Conservation (phyloP, 2,797 vertebrate genomes). For the Dromococcyx pavoninus region DNA sequence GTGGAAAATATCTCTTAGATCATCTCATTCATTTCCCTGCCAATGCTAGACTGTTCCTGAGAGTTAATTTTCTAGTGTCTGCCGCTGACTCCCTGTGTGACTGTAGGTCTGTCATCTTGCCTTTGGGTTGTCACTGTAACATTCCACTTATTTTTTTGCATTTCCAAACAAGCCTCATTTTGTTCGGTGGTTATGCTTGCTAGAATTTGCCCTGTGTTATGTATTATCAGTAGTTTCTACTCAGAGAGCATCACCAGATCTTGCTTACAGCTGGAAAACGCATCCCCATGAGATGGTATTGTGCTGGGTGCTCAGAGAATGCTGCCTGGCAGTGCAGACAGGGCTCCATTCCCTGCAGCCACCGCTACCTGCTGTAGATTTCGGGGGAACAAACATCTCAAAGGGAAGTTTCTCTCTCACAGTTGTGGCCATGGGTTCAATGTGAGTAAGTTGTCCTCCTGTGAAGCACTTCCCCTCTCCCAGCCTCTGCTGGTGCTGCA, state of each 20-base stretch:
- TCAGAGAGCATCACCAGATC: background rate
- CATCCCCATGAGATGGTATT: background rate
- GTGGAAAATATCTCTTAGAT: constrained; percentile 70
- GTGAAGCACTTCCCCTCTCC: constrained; percentile 42
- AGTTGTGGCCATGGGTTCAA: background rate
- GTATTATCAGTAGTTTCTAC: background rate
- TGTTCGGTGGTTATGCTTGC: background rate
- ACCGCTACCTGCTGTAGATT: accelerated
- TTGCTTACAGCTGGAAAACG: background rate
- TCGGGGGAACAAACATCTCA: accelerated
- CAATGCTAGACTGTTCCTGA: constrained; percentile 50
- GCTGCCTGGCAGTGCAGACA: too few species aligned
- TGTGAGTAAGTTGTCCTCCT: background rate
- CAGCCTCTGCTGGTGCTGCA: background rate
- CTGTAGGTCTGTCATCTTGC: constrained; percentile 44
- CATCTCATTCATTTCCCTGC: constrained; percentile 71
- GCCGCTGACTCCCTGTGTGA: constrained; percentile 23
- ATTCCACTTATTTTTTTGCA: background rate
- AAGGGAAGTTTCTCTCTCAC: background rate
- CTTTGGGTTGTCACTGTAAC: constrained; percentile 34
- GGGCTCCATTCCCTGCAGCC: background rate
- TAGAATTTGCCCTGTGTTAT: background rate
- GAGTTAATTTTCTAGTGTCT: constrained; percentile 68
- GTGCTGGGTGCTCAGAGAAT: background rate
- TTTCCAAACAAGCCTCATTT: constrained; percentile 7